Conservation (phyloP, 1,140 invertebrate genomes). For the Tetragonula clypearis region DNA sequence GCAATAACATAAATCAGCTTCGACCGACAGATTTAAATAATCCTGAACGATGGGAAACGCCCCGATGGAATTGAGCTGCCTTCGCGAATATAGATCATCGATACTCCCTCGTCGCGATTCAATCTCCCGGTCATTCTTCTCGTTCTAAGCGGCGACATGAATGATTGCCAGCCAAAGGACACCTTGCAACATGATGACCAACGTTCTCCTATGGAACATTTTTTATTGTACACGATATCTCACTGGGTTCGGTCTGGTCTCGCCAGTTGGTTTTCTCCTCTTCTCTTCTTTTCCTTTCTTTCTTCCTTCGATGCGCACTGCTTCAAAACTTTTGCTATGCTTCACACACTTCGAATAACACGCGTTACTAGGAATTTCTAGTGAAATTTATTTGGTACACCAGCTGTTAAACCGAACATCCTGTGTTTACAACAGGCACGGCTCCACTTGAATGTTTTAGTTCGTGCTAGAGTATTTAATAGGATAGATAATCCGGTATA, state of each 20-base stretch:
- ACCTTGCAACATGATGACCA: not conserved
- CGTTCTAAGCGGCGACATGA: not conserved
- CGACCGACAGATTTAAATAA: slow-evolving; percentile 4
- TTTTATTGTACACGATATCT: slow-evolving; percentile 2
- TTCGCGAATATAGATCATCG: slow-evolving; percentile 20
- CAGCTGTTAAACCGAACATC: not conserved
- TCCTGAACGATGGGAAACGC: slow-evolving; percentile 7
- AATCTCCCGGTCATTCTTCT: not conserved
- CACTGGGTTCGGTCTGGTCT: not conserved
- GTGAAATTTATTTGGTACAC: slow-evolving; percentile 10
- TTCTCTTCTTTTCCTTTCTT: too few relatives aligned
- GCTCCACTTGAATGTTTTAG: not conserved
- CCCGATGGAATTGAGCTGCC: not conserved
- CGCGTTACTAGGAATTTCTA: not conserved
- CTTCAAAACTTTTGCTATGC: not conserved
- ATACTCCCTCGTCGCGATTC: not conserved
- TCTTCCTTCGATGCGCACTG: too few relatives aligned
- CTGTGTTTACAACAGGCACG: not conserved
- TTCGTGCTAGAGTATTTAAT: too few relatives aligned
- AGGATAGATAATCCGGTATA: too few relatives aligned
- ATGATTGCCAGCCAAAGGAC: not conserved
- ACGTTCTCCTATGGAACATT: not conserved
- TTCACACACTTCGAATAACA: not conserved
- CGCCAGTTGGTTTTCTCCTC: not conserved
- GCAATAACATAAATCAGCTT: slow-evolving; percentile 35